Percentiles rank a stretch among this genome's conserved stretches.
Evolutionary conservation across 2,113 vertebrate genomes (phyloP).

Genomic region (Heterotis niloticus): DNA sequence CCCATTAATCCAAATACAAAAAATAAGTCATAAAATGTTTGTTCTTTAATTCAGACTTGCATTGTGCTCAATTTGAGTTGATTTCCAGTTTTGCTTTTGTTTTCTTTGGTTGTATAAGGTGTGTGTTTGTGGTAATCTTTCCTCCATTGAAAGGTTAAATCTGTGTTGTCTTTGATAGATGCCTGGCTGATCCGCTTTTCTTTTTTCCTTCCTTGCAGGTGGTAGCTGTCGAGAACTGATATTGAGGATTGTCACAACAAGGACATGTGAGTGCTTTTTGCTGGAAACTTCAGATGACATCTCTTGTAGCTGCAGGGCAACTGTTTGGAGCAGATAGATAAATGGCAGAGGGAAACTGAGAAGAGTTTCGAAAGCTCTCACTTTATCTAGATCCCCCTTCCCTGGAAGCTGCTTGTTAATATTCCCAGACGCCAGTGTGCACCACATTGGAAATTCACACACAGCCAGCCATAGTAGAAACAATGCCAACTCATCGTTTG

Average conservation of each 20-base stretch:
- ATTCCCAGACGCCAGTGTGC: neutral
- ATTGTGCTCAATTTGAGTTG: neutral
- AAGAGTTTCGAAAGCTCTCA: neutral
- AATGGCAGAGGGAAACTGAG: neutral
- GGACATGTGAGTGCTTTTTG: neutral
- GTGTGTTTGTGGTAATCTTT: neutral
- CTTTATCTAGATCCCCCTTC: neutral
- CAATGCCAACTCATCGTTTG: slow-evolving; percentile 84
- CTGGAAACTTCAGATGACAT: slow-evolving; percentile 19
- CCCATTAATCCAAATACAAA: too few relatives aligned
- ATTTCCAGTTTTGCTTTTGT: neutral
- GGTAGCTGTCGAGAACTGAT: slow-evolving; percentile 41
- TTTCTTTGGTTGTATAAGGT: slow-evolving; percentile 39
- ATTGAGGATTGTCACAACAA: slow-evolving; percentile 33
- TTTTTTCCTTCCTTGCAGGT: slow-evolving; percentile 33
- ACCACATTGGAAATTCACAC: neutral
- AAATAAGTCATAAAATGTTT: neutral
- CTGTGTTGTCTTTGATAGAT: neutral
- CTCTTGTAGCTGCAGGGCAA: slow-evolving; percentile 19
- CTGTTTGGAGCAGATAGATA: neutral
- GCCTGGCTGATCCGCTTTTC: neutral
- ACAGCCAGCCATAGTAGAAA: slow-evolving; percentile 32
- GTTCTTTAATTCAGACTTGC: too few relatives aligned
- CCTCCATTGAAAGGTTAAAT: neutral
- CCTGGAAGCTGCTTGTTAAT: neutral